These are phyloP conservation scores for Neostethus bicornis DNA, from an alignment of 2,797 vertebrate species.

Conservation along the genomic window DNA sequence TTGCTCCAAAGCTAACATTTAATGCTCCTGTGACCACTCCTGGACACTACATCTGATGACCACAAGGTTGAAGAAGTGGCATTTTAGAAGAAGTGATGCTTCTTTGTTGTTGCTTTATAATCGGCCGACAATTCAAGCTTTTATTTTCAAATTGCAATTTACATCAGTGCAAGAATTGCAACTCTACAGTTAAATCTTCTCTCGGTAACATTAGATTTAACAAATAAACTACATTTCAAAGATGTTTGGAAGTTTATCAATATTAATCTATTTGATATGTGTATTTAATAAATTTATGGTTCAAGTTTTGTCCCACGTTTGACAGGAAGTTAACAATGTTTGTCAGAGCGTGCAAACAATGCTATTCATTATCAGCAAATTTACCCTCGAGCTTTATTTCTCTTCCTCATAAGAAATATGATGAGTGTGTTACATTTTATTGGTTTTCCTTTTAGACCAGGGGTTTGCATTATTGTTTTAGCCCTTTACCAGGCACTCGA, in stretches of 20 bases:
- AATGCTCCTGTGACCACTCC: conserved; percentile 63
- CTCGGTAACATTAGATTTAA: too few relatives aligned
- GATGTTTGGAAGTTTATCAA: too few relatives aligned
- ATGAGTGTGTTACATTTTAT: not conserved
- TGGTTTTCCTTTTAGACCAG: not conserved
- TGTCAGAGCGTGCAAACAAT: not conserved
- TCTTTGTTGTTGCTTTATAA: conserved; percentile 2
- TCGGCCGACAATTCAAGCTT: conserved; percentile 35
- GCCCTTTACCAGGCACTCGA: too few relatives aligned
- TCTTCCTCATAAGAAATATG: not conserved
- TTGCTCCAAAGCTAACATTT: conserved; percentile 70
- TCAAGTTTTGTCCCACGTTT: conserved; percentile 29
- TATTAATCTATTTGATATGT: too few relatives aligned
- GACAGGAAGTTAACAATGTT: not conserved
- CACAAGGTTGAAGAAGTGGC: conserved; percentile 21
- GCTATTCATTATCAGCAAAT: not conserved
- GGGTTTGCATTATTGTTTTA: not conserved
- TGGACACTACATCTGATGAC: conserved; percentile 30
- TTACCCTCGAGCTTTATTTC: not conserved
- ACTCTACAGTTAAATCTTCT: too few relatives aligned
- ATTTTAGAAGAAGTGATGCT: conserved; percentile 21
- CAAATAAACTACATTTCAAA: too few relatives aligned
- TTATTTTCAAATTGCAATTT: too few relatives aligned
- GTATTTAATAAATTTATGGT: conserved; percentile 14
- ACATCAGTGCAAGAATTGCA: too few relatives aligned